phyloP scores from a whole-genome alignment of 2,888 invertebrate species.

The Folsomia candida region DNA sequence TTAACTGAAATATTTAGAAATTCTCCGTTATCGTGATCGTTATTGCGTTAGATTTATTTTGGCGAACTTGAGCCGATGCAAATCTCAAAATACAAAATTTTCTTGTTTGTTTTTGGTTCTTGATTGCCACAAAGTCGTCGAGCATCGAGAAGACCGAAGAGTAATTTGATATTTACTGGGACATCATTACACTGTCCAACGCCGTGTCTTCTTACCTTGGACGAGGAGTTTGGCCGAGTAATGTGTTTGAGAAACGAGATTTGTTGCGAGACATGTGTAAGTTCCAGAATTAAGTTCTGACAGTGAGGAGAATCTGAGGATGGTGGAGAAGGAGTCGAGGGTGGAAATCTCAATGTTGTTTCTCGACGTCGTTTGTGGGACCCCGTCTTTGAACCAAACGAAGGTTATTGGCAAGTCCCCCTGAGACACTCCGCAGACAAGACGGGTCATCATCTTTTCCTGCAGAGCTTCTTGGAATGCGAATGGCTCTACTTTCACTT shows the following conservation, averaged over 20 bases:
- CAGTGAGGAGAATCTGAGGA: constrained; percentile 53
- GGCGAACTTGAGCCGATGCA: too few relatives aligned
- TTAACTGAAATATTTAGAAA: too few relatives aligned
- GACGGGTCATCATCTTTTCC: constrained; percentile 77
- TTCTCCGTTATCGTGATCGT: too few relatives aligned
- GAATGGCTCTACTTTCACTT: constrained; percentile 82
- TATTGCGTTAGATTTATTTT: too few relatives aligned
- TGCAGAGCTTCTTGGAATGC: constrained; percentile 77
- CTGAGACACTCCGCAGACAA: constrained; percentile 75
- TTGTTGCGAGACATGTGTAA: constrained; percentile 53
- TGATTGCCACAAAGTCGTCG: too few relatives aligned
- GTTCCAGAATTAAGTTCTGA: constrained; percentile 52
- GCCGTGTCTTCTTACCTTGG: constrained; percentile 55
- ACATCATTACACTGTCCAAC: too few relatives aligned
- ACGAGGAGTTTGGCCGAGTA: constrained; percentile 55
- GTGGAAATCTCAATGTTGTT: constrained; percentile 44
- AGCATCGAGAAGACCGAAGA: too few relatives aligned
- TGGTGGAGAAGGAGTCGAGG: constrained; percentile 49
- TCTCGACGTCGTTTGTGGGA: constrained; percentile 33
- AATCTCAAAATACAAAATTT: too few relatives aligned
- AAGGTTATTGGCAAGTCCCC: constrained; percentile 77
- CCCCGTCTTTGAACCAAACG: constrained; percentile 75
- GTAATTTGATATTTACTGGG: too few relatives aligned
- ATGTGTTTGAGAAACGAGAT: constrained; percentile 52
- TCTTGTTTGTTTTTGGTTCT: too few relatives aligned